A percentile compares a stretch with the other conserved stretches of the same genome.
phyloP scores from a whole-genome alignment of 2,797 vertebrate genomes.

The Gila robusta region DNA sequence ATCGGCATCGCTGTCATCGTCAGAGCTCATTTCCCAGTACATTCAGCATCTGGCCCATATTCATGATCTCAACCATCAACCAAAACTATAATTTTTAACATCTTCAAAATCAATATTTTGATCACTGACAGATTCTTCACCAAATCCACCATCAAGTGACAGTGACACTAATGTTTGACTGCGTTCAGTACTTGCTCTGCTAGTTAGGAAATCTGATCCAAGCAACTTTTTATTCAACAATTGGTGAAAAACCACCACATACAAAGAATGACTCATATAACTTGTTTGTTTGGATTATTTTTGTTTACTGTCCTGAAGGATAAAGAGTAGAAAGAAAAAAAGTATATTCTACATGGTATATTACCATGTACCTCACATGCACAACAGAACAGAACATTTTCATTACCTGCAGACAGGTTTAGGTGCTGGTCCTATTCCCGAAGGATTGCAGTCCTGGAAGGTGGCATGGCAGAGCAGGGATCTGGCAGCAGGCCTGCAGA shows the following conservation, averaged over 20 bases:
- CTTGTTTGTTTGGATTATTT: neutral
- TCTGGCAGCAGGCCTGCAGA: constrained; percentile 85
- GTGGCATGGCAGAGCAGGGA: constrained; percentile 89
- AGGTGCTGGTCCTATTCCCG: constrained; percentile 84
- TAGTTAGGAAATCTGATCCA: neutral
- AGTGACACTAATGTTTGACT: neutral
- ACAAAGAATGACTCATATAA: neutral
- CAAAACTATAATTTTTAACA: no score
- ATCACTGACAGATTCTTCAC: no score
- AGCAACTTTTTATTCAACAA: neutral
- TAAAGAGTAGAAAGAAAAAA: neutral
- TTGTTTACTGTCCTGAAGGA: neutral
- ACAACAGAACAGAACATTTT: neutral
- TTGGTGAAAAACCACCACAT: neutral
- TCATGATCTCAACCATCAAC: no score
- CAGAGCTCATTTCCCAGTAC: neutral
- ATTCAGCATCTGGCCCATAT: no score
- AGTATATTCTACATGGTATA: neutral
- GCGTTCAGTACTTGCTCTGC: neutral
- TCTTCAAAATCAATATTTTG: no score
- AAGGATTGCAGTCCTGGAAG: constrained; percentile 92
- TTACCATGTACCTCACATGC: neutral
- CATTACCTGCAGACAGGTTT: constrained; percentile 94
- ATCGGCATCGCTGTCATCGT: neutral
- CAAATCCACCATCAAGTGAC: no score